These are phyloP conservation scores for Zoroaster sp. DNA, from an alignment of 53 echinoderm and acorn worm species.

Conservation along the genomic window DNA sequence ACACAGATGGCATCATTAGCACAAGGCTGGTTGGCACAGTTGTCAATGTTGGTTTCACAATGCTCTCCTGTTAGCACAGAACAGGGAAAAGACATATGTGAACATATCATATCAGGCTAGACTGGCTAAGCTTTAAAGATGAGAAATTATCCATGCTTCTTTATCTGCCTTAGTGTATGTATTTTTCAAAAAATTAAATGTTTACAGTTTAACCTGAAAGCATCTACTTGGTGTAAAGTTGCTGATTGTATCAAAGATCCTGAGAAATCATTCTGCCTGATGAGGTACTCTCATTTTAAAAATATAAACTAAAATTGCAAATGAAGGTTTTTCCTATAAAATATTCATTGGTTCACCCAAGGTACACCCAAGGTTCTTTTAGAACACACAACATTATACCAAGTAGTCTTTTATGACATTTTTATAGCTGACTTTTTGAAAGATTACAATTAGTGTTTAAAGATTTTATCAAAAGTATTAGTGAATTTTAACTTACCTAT, in stretches of 20 bases:
- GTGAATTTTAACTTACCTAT: neutral
- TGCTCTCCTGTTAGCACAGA: neutral
- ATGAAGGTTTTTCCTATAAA: neutral
- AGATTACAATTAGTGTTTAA: neutral
- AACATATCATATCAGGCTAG: neutral
- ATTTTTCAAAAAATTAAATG: neutral
- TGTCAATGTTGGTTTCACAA: slow-evolving; percentile 46
- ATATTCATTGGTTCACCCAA: neutral
- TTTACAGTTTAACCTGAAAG: neutral
- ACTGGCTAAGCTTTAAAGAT: neutral
- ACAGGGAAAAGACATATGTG: neutral
- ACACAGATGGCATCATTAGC: slow-evolving; percentile 18
- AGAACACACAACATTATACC: no score
- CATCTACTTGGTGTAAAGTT: neutral
- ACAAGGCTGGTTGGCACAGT: slow-evolving; percentile 25
- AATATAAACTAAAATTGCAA: no score
- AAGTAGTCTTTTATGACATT: neutral
- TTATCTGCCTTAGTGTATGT: neutral
- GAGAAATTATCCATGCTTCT: neutral
- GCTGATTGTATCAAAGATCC: no score
- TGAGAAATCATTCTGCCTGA: no score
- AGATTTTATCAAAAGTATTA: neutral
- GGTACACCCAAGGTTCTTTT: neutral
- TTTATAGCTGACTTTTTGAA: neutral
- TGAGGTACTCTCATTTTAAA: no score